These are phyloP conservation scores for Troglohyphantes excavatus DNA, from an alignment of 2,888 invertebrate species.

Conservation along the genomic window DNA sequence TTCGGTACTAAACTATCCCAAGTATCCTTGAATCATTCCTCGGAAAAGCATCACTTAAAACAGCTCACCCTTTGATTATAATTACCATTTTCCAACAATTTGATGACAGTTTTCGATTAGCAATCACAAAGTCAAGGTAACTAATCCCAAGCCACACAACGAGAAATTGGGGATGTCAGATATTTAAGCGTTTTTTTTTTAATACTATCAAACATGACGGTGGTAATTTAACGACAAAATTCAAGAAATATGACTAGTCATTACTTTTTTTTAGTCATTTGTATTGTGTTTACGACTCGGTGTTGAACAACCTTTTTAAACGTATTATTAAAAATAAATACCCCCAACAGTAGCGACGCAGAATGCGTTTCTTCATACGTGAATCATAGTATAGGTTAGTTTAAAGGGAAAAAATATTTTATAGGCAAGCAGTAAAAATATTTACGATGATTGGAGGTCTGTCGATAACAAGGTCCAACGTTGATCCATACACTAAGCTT, in stretches of 20 bases:
- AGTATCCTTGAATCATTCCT: no score
- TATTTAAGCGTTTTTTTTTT: neutral
- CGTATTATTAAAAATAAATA: neutral
- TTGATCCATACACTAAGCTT: no score
- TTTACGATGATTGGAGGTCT: slow-evolving; percentile 23
- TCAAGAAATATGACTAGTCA: neutral
- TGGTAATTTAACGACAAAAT: neutral
- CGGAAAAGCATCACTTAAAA: neutral
- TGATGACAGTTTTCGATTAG: neutral
- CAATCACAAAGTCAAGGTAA: neutral
- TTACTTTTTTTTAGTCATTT: neutral
- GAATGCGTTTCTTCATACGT: neutral
- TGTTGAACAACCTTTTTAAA: neutral
- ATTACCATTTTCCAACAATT: neutral
- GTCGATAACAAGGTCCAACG: neutral
- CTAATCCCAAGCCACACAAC: neutral
- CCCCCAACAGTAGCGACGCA: neutral
- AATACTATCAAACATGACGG: neutral
- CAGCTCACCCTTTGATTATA: neutral
- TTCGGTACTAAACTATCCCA: no score
- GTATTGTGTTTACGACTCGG: neutral
- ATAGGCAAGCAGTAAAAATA: slow-evolving; percentile 9
- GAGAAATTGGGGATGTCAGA: neutral
- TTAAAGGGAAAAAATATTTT: slow-evolving; percentile 8
- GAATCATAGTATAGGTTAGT: neutral